Conservation (phyloP, 2,113 vertebrate genomes). For the Cebidichthys violaceus region DNA sequence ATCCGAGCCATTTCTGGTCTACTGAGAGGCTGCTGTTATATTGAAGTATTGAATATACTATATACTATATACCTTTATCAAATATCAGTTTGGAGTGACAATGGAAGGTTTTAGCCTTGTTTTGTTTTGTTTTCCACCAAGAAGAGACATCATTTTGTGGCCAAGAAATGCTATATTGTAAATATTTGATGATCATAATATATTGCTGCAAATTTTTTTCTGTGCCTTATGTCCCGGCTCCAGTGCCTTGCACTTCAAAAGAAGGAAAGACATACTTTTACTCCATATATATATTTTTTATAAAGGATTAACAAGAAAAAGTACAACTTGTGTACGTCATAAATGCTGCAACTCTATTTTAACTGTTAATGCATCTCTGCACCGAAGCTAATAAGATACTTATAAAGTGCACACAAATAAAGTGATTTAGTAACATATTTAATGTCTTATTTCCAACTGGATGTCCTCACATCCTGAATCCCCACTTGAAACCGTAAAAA, state of each 20-base stretch:
- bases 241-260: background rate
- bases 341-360: background rate
- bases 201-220: background rate
- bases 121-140: background rate
- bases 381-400: background rate
- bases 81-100: background rate
- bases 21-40: background rate
- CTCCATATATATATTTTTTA: too few species aligned
- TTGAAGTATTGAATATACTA: background rate
- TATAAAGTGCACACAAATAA: background rate
- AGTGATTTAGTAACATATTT: too few species aligned
- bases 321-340: background rate
- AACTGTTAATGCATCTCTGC: background rate
- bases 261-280: background rate
- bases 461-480: background rate
- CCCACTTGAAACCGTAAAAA: background rate
- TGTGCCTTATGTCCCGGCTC: background rate
- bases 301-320: background rate
- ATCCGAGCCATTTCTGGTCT: constrained; percentile 21
- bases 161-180: background rate
- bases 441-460: background rate
- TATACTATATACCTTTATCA: background rate
- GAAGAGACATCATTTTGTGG: background rate
- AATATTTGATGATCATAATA: background rate
- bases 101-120: background rate